These are phyloP conservation scores for Naja naja DNA, from an alignment of 2,113 vertebrate genomes.

Conservation along the genomic window DNA sequence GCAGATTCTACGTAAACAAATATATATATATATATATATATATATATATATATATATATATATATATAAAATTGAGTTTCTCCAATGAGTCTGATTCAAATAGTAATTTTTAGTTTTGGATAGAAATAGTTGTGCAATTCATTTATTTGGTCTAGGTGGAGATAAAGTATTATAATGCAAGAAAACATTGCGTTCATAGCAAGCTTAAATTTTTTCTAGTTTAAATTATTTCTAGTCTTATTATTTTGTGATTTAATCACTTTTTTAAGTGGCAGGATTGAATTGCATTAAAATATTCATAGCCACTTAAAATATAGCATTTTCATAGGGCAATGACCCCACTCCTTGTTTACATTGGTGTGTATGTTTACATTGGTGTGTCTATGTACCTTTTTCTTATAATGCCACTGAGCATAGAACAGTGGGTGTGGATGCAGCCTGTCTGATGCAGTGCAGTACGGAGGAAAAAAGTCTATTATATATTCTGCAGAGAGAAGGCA, in stretches of 20 bases:
- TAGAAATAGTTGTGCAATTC: neutral
- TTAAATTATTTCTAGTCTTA: neutral
- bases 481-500: neutral
- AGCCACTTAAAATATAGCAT: too few relatives aligned
- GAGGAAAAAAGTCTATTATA: neutral
- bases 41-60: too few relatives aligned
- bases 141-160: neutral
- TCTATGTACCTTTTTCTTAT: neutral
- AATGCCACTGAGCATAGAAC: neutral
- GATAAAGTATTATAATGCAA: neutral
- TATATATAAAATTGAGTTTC: neutral
- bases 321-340: neutral
- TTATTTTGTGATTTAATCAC: neutral
- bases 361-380: too few relatives aligned
- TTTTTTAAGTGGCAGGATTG: neutral
- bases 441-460: neutral
- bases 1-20: too few relatives aligned
- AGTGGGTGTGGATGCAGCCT: neutral
- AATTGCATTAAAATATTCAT: neutral
- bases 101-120: neutral
- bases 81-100: neutral
- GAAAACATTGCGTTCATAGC: neutral
- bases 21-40: too few relatives aligned
- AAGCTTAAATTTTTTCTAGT: neutral
- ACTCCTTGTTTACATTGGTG: neutral